A percentile compares a stretch with the other conserved stretches of the same genome.
Evolutionary conservation across 1,140 invertebrate genomes (phyloP).

Genomic region (Pristionchus pacificus): DNA sequence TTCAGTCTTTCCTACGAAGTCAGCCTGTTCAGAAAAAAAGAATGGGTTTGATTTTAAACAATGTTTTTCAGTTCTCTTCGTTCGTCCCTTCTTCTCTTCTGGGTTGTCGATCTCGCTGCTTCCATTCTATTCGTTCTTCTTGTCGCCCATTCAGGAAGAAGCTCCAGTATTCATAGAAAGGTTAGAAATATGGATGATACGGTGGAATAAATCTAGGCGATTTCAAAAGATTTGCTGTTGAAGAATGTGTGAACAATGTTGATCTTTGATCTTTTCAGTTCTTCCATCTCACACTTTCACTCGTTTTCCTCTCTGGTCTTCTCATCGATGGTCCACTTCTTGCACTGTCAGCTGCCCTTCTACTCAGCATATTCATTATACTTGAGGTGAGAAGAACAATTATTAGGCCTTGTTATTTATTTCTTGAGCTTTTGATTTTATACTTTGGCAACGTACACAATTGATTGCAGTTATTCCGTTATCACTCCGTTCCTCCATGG

Average conservation of each 20-base stretch:
- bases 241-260: too few species aligned
- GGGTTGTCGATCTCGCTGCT: neutral
- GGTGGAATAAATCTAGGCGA: too few species aligned
- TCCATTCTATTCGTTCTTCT: neutral
- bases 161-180: neutral
- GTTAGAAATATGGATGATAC: too few species aligned
- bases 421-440: too few species aligned
- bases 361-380: neutral
- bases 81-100: neutral
- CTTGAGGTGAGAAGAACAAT: neutral
- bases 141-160: neutral
- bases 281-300: neutral
- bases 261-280: neutral
- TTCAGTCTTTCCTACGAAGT: too few species aligned
- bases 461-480: constrained; percentile 20
- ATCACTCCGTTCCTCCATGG: constrained; percentile 29
- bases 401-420: too few species aligned
- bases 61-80: neutral
- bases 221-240: too few species aligned
- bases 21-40: too few species aligned
- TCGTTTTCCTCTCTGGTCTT: neutral
- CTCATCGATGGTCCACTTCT: neutral
- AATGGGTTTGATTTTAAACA: too few species aligned
- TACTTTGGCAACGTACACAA: too few species aligned
- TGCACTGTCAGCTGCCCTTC: neutral